Evolutionary conservation across 2,113 vertebrate genomes (phyloP).

Genomic region (Sterrhoptilus dennistouni): DNA sequence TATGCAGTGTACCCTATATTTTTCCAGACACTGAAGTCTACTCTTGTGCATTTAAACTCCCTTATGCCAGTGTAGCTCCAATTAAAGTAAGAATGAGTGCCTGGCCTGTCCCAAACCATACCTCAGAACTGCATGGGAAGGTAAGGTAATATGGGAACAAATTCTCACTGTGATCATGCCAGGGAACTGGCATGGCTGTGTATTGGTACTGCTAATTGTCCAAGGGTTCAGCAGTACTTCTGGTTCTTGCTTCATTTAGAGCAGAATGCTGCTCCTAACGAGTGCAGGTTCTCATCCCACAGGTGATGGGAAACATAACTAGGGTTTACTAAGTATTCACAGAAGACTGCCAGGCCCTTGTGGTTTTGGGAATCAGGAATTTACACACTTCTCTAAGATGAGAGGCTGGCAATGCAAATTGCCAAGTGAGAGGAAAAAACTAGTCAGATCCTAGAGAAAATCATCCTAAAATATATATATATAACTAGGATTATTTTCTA

Average conservation of each 20-base stretch:
- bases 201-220: neutral
- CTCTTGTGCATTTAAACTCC: neutral
- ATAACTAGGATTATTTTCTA: neutral
- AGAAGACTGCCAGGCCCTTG: neutral
- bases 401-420: neutral
- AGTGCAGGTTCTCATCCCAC: neutral
- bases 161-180: neutral
- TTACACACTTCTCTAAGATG: neutral
- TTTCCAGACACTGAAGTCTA: neutral
- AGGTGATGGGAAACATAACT: neutral
- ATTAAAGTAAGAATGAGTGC: neutral
- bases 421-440: neutral
- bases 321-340: neutral
- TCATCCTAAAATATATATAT: neutral
- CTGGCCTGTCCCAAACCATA: neutral
- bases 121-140: neutral
- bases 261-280: fast-evolving
- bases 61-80: neutral
- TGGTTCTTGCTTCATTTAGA: neutral
- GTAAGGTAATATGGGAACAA: neutral
- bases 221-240: neutral
- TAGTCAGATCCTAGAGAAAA: neutral
- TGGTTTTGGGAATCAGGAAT: neutral
- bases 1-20: neutral
- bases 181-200: neutral